phyloP scores from a whole-genome alignment of 2,888 invertebrate species.

The Pseudanteris insignis region DNA sequence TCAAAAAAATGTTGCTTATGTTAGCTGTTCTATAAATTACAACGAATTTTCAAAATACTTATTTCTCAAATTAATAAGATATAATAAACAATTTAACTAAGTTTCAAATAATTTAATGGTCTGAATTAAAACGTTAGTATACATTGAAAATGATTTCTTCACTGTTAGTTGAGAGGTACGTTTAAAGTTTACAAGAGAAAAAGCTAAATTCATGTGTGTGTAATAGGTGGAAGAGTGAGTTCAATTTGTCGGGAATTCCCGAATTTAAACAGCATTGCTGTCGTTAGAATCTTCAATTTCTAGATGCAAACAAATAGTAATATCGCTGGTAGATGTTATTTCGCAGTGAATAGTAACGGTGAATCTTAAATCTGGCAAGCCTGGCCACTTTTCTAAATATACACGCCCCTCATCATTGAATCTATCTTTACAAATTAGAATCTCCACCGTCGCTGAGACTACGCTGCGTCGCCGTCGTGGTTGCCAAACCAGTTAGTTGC shows the following conservation, averaged over 20 bases:
- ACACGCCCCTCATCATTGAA: constrained; percentile 64
- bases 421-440: constrained; percentile 66
- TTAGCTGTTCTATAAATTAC: no score
- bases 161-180: no score
- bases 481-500: constrained; percentile 43
- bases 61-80: no score
- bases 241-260: constrained; percentile 32
- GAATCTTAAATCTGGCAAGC: constrained; percentile 62
- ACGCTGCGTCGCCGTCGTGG: constrained; percentile 29
- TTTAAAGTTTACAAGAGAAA: neutral
- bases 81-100: no score
- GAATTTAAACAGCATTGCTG: constrained; percentile 22
- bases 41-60: no score
- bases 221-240: constrained; percentile 18
- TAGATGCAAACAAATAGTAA: constrained; percentile 34
- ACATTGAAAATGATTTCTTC: no score
- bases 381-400: constrained; percentile 64
- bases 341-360: constrained; percentile 42
- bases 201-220: constrained; percentile 8
- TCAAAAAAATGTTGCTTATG: no score
- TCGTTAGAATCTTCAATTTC: constrained; percentile 34
- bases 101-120: no score
- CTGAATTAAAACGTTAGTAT: no score
- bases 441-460: constrained; percentile 56
- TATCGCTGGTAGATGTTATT: constrained; percentile 43